These are phyloP conservation scores for Megatriorchis doriae DNA, from an alignment of 2,113 vertebrate species.

Conservation along the genomic window DNA sequence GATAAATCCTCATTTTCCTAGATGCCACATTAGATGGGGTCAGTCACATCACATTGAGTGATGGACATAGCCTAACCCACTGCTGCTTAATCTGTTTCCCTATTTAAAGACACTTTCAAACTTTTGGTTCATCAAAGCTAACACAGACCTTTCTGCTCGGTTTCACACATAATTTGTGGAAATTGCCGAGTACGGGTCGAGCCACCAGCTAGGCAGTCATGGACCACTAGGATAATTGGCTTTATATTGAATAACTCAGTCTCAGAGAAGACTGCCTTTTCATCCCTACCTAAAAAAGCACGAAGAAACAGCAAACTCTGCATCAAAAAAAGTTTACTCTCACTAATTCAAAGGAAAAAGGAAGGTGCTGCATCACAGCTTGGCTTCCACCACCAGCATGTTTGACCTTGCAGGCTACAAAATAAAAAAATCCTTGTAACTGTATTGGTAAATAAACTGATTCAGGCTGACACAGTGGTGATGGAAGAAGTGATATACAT, in stretches of 20 bases:
- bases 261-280: neutral
- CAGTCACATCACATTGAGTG: neutral
- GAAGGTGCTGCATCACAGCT: neutral
- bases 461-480: neutral
- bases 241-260: neutral
- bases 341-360: neutral
- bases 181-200: neutral
- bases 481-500: constrained; percentile 26
- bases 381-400: neutral
- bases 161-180: neutral
- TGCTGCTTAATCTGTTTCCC: neutral
- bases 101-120: neutral
- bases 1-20: neutral
- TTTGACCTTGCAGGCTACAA: constrained; percentile 20
- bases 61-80: neutral
- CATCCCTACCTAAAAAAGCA: neutral
- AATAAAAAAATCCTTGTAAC: neutral
- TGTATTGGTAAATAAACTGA: constrained; percentile 5
- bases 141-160: neutral
- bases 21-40: neutral
- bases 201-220: neutral
- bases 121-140: neutral
- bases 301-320: neutral
- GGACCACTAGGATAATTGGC: neutral
- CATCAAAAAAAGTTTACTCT: neutral